Conservation (phyloP, 2,113 vertebrate species). For the Chloropsis cyanopogon region DNA sequence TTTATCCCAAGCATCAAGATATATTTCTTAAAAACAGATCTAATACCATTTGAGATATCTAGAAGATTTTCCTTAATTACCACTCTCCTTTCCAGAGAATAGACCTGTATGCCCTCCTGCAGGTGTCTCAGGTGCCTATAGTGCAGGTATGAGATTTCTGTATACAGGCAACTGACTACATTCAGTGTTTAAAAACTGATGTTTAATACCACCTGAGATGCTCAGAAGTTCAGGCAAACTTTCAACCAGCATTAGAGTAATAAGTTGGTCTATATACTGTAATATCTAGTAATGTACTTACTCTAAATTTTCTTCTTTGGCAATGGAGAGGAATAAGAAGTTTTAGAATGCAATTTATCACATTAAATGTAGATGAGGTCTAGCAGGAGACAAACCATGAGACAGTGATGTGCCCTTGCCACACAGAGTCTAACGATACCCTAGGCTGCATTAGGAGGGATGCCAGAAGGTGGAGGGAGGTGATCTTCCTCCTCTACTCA, state of each 20-base stretch:
- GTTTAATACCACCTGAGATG: not conserved
- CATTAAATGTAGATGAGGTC: not conserved
- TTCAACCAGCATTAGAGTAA: not conserved
- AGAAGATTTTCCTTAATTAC: not conserved
- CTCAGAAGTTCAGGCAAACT: not conserved
- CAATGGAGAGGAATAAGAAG: not conserved
- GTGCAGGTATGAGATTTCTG: not conserved
- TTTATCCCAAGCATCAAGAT: not conserved
- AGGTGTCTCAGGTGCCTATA: not conserved
- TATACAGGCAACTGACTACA: not conserved
- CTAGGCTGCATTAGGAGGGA: not conserved
- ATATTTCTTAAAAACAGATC: not conserved
- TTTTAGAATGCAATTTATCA: not conserved
- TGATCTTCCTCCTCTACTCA: not conserved
- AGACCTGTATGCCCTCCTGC: not conserved
- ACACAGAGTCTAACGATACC: fast-evolving
- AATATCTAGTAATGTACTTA: not conserved
- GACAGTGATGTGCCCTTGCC: not conserved
- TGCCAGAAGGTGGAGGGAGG: not conserved
- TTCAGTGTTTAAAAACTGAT: not conserved
- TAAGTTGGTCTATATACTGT: not conserved
- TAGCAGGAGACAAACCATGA: not conserved
- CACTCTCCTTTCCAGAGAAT: not conserved
- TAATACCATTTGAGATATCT: not conserved
- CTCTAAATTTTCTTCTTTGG: not conserved